These are phyloP conservation scores for Adelphocoris suturalis DNA, from an alignment of 2,888 invertebrate genomes.

Conservation along the genomic window DNA sequence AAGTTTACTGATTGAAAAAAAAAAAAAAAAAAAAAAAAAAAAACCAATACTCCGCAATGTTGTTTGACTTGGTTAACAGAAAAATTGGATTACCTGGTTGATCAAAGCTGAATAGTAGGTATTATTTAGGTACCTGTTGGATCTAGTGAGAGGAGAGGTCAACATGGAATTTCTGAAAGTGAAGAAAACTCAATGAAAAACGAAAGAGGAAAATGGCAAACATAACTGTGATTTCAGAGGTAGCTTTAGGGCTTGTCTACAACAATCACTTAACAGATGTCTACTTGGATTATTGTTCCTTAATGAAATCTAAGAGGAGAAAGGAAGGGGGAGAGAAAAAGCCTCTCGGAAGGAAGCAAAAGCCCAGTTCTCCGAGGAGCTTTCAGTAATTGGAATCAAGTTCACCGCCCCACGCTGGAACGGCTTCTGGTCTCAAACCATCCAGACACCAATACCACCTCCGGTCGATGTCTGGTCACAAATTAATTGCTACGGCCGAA, in stretches of 20 bases:
- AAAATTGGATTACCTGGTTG: too few relatives aligned
- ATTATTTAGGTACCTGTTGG: too few relatives aligned
- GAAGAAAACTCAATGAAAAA: background rate
- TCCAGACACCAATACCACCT: slow-evolving; percentile 6
- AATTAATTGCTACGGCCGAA: slow-evolving; percentile 37
- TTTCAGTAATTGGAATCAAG: slow-evolving; percentile 58
- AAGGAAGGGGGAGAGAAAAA: background rate
- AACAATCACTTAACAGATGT: slow-evolving; percentile 57
- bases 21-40: too few relatives aligned
- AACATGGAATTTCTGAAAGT: background rate
- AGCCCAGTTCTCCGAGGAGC: background rate
- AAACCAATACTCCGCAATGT: too few relatives aligned
- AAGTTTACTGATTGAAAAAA: too few relatives aligned
- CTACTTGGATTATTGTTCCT: slow-evolving; percentile 21
- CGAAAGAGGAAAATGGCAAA: background rate
- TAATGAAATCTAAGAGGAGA: background rate
- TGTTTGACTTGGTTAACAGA: too few relatives aligned
- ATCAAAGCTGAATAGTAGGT: too few relatives aligned
- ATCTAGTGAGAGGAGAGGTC: background rate
- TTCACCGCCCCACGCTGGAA: background rate
- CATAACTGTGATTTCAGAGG: background rate
- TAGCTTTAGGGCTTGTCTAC: background rate
- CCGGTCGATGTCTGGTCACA: background rate
- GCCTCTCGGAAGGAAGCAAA: background rate
- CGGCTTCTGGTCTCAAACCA: background rate